Percentiles rank a stretch among this genome's conserved stretches.
These are phyloP conservation scores for Emmelina monodactyla DNA, from an alignment of 2,888 invertebrate genomes.

Conservation along the genomic window DNA sequence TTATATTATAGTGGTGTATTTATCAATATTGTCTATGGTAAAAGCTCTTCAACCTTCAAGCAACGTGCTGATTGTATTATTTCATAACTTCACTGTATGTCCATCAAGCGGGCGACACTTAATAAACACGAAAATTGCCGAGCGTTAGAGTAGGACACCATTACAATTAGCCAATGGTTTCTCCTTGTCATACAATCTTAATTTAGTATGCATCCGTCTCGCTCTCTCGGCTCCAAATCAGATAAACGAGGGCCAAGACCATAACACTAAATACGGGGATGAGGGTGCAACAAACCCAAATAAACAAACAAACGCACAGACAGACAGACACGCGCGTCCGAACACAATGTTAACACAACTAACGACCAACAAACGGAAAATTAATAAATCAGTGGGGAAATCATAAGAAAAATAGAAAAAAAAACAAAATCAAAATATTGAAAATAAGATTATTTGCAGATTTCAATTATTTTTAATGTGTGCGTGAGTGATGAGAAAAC, in stretches of 20 bases:
- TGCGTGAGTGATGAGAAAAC: conserved; percentile 8
- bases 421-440: conserved; percentile 23
- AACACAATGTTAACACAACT: conserved; percentile 29
- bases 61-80: conserved; percentile 15
- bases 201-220: background rate
- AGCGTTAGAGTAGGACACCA: background rate
- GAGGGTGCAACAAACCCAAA: conserved; percentile 42
- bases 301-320: conserved; percentile 28
- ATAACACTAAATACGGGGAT: conserved; percentile 20
- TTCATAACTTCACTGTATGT: background rate
- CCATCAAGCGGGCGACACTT: background rate
- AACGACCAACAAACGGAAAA: conserved; percentile 28
- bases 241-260: too few species aligned
- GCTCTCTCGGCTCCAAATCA: conserved; percentile 1
- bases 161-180: background rate
- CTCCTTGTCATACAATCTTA: too few species aligned
- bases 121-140: background rate
- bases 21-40: background rate
- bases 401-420: conserved; percentile 26
- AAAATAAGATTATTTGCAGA: conserved; percentile 28
- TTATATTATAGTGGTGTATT: background rate
- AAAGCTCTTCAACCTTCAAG: conserved; percentile 26
- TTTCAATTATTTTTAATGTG: background rate
- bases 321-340: conserved; percentile 24
- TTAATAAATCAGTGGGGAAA: conserved; percentile 21